phyloP scores from a whole-genome alignment of 2,113 vertebrate species.

The Pangasianodon gigas region DNA sequence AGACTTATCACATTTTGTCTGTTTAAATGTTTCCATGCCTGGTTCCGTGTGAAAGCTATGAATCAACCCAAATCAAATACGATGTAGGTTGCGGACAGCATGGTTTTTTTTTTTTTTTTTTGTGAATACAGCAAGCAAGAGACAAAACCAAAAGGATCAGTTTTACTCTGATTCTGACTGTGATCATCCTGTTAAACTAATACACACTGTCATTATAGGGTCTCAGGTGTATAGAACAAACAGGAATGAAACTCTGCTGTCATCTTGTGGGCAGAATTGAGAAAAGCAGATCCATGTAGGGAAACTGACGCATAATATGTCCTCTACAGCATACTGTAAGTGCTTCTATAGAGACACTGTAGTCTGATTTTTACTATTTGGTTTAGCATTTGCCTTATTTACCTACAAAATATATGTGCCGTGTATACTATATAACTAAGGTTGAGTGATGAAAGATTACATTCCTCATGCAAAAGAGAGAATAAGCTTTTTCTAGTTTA shows the following conservation, averaged over 20 bases:
- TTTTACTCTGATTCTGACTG: neutral
- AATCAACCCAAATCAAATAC: too few relatives aligned
- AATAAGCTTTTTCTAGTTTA: too few relatives aligned
- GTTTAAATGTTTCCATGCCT: neutral
- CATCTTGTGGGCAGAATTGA: conserved; percentile 31
- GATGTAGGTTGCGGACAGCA: too few relatives aligned
- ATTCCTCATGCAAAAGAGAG: neutral
- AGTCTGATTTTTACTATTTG: neutral
- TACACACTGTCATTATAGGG: neutral
- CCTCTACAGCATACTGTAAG: too few relatives aligned
- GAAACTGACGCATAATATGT: neutral
- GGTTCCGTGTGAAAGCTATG: too few relatives aligned
- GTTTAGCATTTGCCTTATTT: neutral
- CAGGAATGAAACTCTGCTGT: neutral
- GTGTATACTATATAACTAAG: neutral
- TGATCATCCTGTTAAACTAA: neutral
- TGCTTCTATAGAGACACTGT: neutral
- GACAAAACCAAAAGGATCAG: too few relatives aligned
- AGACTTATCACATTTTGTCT: too few relatives aligned
- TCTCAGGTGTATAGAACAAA: neutral
- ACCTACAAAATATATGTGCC: neutral
- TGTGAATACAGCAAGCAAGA: too few relatives aligned
- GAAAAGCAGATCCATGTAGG: neutral
- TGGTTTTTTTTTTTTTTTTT: too few relatives aligned
- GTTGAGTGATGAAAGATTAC: neutral